A percentile compares a stretch with the other conserved stretches of the same genome.
These are phyloP conservation scores for Taeniopygia guttata DNA, from an alignment of 2,797 vertebrate genomes.

Conservation along the genomic window DNA sequence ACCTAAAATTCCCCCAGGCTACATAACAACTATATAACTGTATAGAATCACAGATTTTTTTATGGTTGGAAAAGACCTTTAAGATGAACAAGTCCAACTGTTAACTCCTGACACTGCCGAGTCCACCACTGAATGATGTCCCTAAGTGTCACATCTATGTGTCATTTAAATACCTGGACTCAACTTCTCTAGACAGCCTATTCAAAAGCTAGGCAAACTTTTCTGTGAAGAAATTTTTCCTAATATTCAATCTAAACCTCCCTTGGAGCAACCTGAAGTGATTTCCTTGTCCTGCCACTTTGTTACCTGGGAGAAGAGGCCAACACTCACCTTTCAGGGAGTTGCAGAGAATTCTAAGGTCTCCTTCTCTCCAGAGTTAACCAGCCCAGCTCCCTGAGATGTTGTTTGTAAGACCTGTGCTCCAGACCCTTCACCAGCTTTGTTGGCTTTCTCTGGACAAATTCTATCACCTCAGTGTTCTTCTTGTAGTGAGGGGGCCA, in stretches of 20 bases:
- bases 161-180: background rate
- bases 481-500: background rate
- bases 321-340: fast-evolving
- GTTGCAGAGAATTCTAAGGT: background rate
- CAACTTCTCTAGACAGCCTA: background rate
- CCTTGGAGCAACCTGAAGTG: background rate
- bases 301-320: background rate
- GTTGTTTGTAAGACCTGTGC: background rate
- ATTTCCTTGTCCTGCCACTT: background rate
- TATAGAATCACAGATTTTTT: background rate
- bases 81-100: background rate
- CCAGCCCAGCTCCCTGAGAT: background rate
- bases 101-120: background rate
- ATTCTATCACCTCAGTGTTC: background rate
- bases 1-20: background rate
- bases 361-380: background rate
- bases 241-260: background rate
- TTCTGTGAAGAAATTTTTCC: background rate
- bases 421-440: background rate
- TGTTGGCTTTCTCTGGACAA: background rate
- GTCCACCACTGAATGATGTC: background rate
- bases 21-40: background rate
- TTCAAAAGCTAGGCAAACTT: background rate
- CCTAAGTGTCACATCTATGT: no score
- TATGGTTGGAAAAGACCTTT: background rate